Evolutionary conservation across 2,113 vertebrate species (phyloP).

Genomic region (Tragelaphus imberbis): DNA sequence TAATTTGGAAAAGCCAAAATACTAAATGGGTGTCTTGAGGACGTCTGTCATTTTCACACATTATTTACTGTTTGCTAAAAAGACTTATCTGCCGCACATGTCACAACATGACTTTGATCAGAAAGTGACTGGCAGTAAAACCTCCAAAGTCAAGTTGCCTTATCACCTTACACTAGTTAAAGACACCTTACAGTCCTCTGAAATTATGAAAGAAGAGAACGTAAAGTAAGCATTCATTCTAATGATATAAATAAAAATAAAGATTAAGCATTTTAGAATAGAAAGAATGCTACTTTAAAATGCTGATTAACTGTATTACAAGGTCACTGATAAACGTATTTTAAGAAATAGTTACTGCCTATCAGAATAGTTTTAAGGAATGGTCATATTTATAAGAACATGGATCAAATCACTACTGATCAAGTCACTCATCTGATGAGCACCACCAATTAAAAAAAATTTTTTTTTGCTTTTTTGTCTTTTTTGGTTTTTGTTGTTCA

Average conservation of each 20-base stretch:
- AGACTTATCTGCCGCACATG: neutral
- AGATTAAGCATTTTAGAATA: neutral
- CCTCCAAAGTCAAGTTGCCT: neutral
- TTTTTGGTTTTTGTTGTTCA: neutral
- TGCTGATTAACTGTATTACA: neutral
- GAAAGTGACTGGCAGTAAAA: neutral
- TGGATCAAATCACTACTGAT: neutral
- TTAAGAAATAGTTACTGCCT: neutral
- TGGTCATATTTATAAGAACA: neutral
- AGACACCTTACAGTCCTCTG: neutral
- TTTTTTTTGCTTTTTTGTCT: neutral
- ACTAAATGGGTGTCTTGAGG: neutral
- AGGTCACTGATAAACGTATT: neutral
- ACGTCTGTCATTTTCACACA: neutral
- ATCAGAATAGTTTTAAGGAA: neutral
- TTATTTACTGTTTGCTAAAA: neutral
- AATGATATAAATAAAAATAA: neutral
- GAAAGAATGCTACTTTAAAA: neutral
- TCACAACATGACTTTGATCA: neutral
- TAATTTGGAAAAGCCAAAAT: slow-evolving; percentile 10
- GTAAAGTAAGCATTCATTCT: neutral
- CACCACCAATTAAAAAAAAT: neutral
- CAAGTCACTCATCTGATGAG: neutral
- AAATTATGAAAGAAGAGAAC: neutral
- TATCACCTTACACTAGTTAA: neutral